These are phyloP conservation scores for Bradypus variegatus DNA, from an alignment of 2,797 vertebrate genomes.

Conservation along the genomic window DNA sequence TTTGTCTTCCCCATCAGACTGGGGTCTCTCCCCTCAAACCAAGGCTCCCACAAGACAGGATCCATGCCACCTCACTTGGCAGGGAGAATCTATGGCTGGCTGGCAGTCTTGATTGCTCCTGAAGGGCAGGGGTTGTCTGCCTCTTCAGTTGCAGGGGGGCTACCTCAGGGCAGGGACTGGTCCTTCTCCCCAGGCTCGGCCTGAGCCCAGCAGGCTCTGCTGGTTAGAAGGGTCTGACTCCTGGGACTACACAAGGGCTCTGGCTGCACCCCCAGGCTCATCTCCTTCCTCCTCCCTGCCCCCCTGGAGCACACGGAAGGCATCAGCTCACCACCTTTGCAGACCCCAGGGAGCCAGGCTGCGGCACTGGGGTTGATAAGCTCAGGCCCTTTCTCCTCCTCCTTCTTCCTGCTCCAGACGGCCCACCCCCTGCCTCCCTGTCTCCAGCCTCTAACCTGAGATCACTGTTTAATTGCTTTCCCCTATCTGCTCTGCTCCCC, in stretches of 20 bases:
- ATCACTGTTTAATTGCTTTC: constrained; percentile 47
- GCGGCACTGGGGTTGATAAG: neutral
- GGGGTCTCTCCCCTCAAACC: neutral
- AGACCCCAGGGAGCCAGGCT: neutral
- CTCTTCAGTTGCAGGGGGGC: neutral
- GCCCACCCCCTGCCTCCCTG: neutral
- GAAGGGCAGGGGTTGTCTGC: neutral
- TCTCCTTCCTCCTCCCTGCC: neutral
- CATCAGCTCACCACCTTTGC: neutral
- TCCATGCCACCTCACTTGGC: neutral
- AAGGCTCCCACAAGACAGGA: neutral
- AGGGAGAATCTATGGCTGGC: neutral
- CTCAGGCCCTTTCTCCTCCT: neutral
- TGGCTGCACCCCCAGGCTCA: neutral
- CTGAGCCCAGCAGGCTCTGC: neutral
- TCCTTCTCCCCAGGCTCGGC: neutral
- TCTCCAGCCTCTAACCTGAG: constrained; percentile 21
- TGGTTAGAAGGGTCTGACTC: neutral
- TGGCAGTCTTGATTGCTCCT: neutral
- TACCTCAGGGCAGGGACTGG: neutral
- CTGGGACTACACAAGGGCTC: neutral
- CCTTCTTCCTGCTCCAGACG: neutral
- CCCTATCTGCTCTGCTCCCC: neutral
- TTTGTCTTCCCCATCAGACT: too few species aligned
- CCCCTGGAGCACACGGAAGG: neutral